Evolutionary conservation across 2,888 invertebrate genomes (phyloP), one percentile per base, ranked within the genome.

Genomic region (Eutolmus rufibarbis): DNA sequence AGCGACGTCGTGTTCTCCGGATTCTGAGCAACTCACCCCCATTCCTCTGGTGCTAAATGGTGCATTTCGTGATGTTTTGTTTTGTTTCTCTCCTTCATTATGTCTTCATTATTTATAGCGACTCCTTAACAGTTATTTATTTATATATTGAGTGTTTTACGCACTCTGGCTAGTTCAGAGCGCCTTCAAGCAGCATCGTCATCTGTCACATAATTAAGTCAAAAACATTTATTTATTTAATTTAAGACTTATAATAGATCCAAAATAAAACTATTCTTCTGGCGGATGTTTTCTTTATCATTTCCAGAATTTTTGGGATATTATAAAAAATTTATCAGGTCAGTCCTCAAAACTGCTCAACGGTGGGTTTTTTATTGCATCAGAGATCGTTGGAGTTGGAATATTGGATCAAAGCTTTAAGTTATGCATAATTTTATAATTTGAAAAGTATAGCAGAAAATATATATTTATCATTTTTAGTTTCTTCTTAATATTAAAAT

Each of bases 171-270:
- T 46, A 31, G 66, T 37, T 37, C 46, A 86, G 74, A 74, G 31
- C 16, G 34, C 28, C 51, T 76, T 76, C 43, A 34, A 74, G 51
- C 43, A 31, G 37, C 74, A 74, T 86, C 46, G 74, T 74, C 66
- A 76, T 74, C 46, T 76, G 86, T 46, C 86, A 74, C 31, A 46
- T 86, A 86, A 31, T 86, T 74, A 74, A 86, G 86, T 86, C 74
- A 86, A 86, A 74, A 66, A 40, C 46, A 86, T 51, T 86, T 86
- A 86, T 86, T 86, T 86, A 86, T 86, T 86, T 86, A 86, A 76
- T 86, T 86, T 86, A 86, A 86, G 86, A 76, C 8, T 34, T 66
- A 40, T 84, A 74, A 76, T 85, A 86, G 43, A 86, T 74, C 31
- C 28, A 43, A 76, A 86, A 86, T 74, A 74, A 86, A 74, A 46